Evolutionary conservation across 2,113 vertebrate genomes (phyloP), one percentile per base, ranked within the genome.

Genomic region (Dipodomys ordii): DNA sequence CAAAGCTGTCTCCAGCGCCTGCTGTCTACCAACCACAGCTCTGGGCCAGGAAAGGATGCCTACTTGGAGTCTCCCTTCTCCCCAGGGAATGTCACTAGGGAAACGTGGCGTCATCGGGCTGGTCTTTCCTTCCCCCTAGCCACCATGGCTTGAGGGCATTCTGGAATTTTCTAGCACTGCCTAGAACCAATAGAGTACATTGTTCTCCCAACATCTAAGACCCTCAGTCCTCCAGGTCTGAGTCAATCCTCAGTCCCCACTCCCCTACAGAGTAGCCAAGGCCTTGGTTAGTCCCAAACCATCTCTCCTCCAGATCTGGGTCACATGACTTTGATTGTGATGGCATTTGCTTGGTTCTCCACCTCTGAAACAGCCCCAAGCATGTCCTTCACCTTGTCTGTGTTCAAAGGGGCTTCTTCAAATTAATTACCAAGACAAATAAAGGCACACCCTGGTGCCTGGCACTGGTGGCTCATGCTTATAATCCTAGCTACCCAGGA

Each of bases 1-100:
- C 0, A 0, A 46, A 79, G 65, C 28, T 30, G 57, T 20, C 16
- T 7, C 1, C 6, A 1, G 7, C 2, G 49, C 71, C 64, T 0
- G 4, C 22, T 79, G 35, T 30, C 69, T 20, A 39, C 39, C 39
- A 0, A n/a, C 49, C 39, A 15, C 2, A 22, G 71, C 53, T 44
- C 77, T 7, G 32, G 71, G 27, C 77, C 12, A 39, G 71, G 27
- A 3, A n/a, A 71, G 79, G 76, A 30, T 9, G 15, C 53, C 53
- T 16, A 18, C 15, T 13, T 30, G 18, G 32, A 18, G 0, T 0
- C 6, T 10, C 53, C 15, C 53, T 13, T 19, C 15, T 16, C 53
- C 53, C 53, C 53, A 57, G 53, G 53, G 53, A 57, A 4, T 11
- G 32, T 30, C 15, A 0, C 53, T 72, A n/a, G 19, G 3, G 46